A percentile compares a stretch with the other conserved stretches of the same genome.
Evolutionary conservation across 2,888 invertebrate species (phyloP).

Genomic region (Drosophila vallismaia): DNA sequence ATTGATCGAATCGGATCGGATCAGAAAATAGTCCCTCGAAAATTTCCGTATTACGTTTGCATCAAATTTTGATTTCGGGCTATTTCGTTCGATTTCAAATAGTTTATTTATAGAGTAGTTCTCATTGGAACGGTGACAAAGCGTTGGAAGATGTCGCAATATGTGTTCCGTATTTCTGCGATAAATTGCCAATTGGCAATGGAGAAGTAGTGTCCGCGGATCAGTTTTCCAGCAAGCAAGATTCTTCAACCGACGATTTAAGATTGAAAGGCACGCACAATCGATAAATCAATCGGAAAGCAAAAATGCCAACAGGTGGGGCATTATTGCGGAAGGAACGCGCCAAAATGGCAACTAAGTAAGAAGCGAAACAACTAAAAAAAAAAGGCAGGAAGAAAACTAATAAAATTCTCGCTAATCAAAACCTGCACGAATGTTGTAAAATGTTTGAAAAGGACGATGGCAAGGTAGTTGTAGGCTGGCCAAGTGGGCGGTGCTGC

Average conservation of each 20-base stretch:
- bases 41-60: conserved; percentile 2
- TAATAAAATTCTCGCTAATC: conserved; percentile 67
- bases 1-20: not conserved
- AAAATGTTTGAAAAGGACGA: conserved; percentile 17
- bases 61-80: conserved; percentile 16
- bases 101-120: conserved; percentile 50
- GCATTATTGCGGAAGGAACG: not conserved
- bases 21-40: not conserved
- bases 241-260: not conserved
- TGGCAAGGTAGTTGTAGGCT: not conserved
- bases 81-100: conserved; percentile 30
- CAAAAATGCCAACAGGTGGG: conserved; percentile 35
- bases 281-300: conserved; percentile 63
- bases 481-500: conserved; percentile 17
- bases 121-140: conserved; percentile 2
- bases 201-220: not conserved
- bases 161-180: not conserved
- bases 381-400: conserved; percentile 32
- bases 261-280: conserved; percentile 38
- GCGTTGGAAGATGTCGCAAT: conserved; percentile 2
- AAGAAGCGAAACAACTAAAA: conserved; percentile 1
- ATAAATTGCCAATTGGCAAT: conserved; percentile 11
- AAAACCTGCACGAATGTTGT: conserved; percentile 69
- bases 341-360: conserved; percentile 11
- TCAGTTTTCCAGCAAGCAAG: conserved; percentile 3